phyloP scores from a whole-genome alignment of 2,888 invertebrate genomes.

The Synanthedon formicaeformis region DNA sequence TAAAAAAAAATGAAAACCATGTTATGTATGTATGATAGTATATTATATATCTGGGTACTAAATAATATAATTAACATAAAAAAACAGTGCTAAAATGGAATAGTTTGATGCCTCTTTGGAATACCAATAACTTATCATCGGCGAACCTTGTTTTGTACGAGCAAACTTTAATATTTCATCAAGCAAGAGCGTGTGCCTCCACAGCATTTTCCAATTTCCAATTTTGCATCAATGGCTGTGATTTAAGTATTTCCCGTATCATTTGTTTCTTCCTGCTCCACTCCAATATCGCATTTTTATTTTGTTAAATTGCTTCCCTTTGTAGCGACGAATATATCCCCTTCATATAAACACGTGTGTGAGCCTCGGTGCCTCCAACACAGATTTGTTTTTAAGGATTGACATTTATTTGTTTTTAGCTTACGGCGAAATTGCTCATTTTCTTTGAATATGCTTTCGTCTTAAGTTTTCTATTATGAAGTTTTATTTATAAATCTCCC shows the following conservation, averaged over 20 bases:
- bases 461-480: not conserved
- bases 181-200: conserved; percentile 11
- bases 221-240: conserved; percentile 59
- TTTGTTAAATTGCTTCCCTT: conserved; percentile 68
- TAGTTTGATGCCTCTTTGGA: too few relatives aligned
- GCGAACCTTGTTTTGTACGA: too few relatives aligned
- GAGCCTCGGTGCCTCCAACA: conserved; percentile 38
- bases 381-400: conserved; percentile 63
- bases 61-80: too few relatives aligned
- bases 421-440: conserved; percentile 53
- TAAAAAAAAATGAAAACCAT: too few relatives aligned
- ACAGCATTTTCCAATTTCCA: conserved; percentile 24
- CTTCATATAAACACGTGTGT: conserved; percentile 53
- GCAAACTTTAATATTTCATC: too few relatives aligned
- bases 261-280: conserved; percentile 52
- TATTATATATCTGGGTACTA: too few relatives aligned
- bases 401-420: conserved; percentile 62
- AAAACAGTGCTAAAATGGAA: too few relatives aligned
- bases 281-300: conserved; percentile 59
- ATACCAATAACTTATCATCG: too few relatives aligned
- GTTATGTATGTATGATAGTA: too few relatives aligned
- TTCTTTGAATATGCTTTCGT: conserved; percentile 8
- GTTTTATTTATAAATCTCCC: not conserved
- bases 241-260: conserved; percentile 68
- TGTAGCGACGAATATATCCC: conserved; percentile 35